A percentile compares a stretch with the other conserved stretches of the same genome.
phyloP scores from a whole-genome alignment of 2,797 vertebrate species.

The Podarcis lilfordi region DNA sequence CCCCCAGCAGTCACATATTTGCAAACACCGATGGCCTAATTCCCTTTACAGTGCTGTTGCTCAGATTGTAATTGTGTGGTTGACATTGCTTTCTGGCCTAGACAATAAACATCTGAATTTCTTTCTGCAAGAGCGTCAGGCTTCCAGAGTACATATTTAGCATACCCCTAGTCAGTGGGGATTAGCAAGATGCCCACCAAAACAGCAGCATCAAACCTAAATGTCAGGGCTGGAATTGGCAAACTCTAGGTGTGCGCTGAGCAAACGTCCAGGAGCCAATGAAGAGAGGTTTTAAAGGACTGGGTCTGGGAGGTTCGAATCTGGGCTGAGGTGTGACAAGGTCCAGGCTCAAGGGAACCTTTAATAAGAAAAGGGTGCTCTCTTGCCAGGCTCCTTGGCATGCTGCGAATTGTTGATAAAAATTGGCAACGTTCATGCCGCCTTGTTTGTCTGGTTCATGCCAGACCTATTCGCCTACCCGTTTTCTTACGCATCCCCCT shows the following conservation, averaged over 20 bases:
- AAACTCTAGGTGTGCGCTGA: not conserved
- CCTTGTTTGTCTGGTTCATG: constrained; percentile 29
- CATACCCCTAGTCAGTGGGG: not conserved
- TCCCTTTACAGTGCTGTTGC: not conserved
- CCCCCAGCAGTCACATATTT: not conserved
- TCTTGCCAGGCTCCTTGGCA: not conserved
- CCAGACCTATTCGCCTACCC: constrained; percentile 28
- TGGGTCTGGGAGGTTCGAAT: not conserved
- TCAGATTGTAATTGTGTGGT: not conserved
- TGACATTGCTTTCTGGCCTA: not conserved
- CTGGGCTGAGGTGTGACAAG: not conserved
- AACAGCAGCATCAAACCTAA: not conserved
- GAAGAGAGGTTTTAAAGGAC: not conserved
- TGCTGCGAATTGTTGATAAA: constrained; percentile 4
- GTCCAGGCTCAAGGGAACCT: not conserved
- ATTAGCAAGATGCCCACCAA: not conserved
- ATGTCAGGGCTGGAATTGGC: not conserved
- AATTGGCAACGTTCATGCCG: not conserved
- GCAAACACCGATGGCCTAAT: not conserved
- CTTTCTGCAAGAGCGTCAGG: not conserved
- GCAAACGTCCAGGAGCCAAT: not conserved
- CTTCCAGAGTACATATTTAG: not conserved
- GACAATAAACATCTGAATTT: not conserved
- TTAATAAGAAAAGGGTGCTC: not conserved
- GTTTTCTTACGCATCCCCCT: constrained; percentile 51